A percentile compares a stretch with the other conserved stretches of the same genome.
phyloP scores from a whole-genome alignment of 2,113 vertebrate genomes.

The Bubo blakistoni region DNA sequence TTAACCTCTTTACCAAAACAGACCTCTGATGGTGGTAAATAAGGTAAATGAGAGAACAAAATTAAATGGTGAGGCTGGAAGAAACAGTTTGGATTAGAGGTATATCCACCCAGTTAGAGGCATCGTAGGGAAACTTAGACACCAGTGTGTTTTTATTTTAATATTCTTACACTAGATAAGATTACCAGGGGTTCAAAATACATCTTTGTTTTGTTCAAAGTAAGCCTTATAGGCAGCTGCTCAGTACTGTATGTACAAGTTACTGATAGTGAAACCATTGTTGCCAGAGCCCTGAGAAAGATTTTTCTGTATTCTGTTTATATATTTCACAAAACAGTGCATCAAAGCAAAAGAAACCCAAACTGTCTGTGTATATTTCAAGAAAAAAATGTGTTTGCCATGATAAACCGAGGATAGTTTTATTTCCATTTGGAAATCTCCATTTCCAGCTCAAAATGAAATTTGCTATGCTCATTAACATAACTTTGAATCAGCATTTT shows the following conservation, averaged over 20 bases:
- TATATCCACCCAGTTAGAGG: neutral
- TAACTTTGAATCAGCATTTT: neutral
- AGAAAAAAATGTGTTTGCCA: neutral
- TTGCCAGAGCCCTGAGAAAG: neutral
- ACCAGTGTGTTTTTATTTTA: neutral
- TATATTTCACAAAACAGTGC: neutral
- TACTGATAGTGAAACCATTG: neutral
- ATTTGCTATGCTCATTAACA: neutral
- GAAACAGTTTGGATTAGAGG: neutral
- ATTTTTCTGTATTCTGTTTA: neutral
- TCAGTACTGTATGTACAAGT: neutral
- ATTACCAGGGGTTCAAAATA: neutral
- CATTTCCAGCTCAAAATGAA: slow-evolving; percentile 17
- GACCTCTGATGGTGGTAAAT: neutral
- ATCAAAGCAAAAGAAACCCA: slow-evolving; percentile 29
- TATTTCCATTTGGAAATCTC: slow-evolving; percentile 4
- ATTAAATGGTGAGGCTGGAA: neutral
- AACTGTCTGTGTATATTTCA: neutral
- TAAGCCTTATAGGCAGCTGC: neutral
- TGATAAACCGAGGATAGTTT: slow-evolving; percentile 6
- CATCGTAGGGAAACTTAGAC: neutral
- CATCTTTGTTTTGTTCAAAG: neutral
- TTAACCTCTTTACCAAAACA: neutral
- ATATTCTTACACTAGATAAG: neutral
- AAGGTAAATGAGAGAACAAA: neutral